Conservation (phyloP, 2,888 invertebrate species). For the Drosophila borborema region DNA sequence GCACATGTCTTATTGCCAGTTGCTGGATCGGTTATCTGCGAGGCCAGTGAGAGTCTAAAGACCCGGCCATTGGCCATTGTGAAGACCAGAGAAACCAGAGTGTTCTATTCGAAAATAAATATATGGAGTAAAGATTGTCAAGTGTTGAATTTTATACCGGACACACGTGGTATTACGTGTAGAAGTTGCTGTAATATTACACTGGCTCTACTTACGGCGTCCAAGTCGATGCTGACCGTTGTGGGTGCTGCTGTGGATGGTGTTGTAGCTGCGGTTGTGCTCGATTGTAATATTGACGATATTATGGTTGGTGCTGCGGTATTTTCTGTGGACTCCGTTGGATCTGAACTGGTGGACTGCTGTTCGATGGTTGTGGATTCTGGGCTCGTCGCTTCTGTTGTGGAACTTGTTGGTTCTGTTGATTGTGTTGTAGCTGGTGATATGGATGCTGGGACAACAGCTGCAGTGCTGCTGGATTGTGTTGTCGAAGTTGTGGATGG, state of each 20-base stretch:
- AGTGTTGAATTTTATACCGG: not conserved
- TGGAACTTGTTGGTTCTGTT: not conserved
- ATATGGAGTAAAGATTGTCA: constrained; percentile 1
- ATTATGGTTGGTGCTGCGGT: not conserved
- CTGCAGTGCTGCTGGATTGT: not conserved
- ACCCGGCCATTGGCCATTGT: constrained; percentile 21
- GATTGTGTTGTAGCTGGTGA: not conserved
- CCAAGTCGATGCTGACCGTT: not conserved
- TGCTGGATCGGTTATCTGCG: constrained; percentile 25
- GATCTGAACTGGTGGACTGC: too few relatives aligned
- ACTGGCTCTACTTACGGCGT: constrained; percentile 27
- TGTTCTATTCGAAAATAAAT: constrained; percentile 16
- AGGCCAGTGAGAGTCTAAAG: constrained; percentile 18
- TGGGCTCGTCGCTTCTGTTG: not conserved
- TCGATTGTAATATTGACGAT: not conserved
- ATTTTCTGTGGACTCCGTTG: too few relatives aligned
- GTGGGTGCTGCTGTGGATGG: not conserved
- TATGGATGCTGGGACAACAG: too few relatives aligned
- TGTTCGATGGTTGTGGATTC: not conserved
- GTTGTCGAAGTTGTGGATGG: not conserved
- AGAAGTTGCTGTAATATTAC: not conserved
- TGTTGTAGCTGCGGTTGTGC: not conserved
- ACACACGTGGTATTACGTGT: constrained; percentile 9
- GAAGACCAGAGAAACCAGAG: constrained; percentile 26
- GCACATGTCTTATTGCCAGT: constrained; percentile 29